Base-by-base conservation (phyloP, 2,797 vertebrate species). In the Clarias fuscus region DNA sequence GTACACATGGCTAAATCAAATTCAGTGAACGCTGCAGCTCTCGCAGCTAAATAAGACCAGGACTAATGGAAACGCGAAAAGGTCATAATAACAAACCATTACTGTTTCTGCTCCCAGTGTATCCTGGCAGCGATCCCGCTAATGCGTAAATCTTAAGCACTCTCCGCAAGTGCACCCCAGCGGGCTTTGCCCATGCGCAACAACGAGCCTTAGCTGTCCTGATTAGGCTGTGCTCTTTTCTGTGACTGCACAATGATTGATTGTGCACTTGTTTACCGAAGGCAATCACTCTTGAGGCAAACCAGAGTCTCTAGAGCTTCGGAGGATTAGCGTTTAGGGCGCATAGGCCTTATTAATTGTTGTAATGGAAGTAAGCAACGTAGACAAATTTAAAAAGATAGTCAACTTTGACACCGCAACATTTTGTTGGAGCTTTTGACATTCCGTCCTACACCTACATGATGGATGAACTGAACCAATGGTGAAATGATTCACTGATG, bases 21-120 rank as follows among this genome's bases (percentile, higher is more conserved):
- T 93, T 91, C 94, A 95, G 94, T 92, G 93, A 95, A 95, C 95
- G 95, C 93, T 92, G 93, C 90, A 88, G 96, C 95, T 94, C 95
- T 93, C 90, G 89, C 78, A 71, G 90, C 91, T 91, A 77, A 92
- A 93, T 89, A 90, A 90, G 87, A 91, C 90, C 93, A 95, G 96
- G 95, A 95, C 96, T 97, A 97, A 98, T 97, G 97, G 96, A 97
- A 97, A 97, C 95, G 95, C 96, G 96, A 86, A 92, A 95, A 97
- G 96, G 97, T 98, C 97, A 97, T 94, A 94, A 97, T 97, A 97
- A 98, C 97, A 98, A 98, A 97, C 96, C 96, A 97, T 97, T 97
- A 96, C 94, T 95, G 96, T 92, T 96, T 96, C 92, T 93, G 93
- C 94, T 95, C 95, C 94, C 94, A 92, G 95, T 90, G 94, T 90